Evolutionary conservation across 1,140 invertebrate genomes (phyloP).

Genomic region (Drosophila ananassae): DNA sequence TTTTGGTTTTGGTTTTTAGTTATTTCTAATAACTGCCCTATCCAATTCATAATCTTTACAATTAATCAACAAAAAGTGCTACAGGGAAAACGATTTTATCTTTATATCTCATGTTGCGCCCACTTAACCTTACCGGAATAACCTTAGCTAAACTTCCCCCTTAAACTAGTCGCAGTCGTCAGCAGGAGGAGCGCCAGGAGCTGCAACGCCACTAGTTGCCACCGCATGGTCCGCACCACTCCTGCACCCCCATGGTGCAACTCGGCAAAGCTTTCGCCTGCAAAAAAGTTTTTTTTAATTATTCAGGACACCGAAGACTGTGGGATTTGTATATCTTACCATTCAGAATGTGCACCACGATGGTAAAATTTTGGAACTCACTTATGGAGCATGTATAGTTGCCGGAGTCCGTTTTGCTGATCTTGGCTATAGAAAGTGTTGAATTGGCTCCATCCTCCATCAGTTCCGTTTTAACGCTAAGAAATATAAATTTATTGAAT

Average conservation of each 20-base stretch:
- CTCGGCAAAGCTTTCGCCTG: constrained; percentile 88
- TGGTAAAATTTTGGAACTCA: constrained; percentile 87
- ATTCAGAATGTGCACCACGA: constrained; percentile 90
- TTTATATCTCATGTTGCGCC: constrained; percentile 23
- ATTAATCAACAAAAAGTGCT: constrained; percentile 76
- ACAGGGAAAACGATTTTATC: constrained; percentile 31
- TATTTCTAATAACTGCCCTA: constrained; percentile 75
- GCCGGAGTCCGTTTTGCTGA: constrained; percentile 90
- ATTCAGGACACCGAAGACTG: background rate
- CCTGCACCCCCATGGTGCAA: constrained; percentile 85
- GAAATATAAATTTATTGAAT: constrained; percentile 5
- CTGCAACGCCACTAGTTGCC: constrained; percentile 32
- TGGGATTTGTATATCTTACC: constrained; percentile 84
- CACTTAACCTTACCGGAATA: constrained; percentile 59
- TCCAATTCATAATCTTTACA: constrained; percentile 70
- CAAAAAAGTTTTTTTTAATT: background rate
- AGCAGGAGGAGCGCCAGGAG: constrained; percentile 43
- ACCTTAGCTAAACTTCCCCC: constrained; percentile 41
- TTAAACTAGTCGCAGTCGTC: constrained; percentile 31
- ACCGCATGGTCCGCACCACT: constrained; percentile 14
- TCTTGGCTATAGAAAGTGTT: constrained; percentile 89
- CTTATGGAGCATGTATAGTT: constrained; percentile 91
- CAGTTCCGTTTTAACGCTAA: constrained; percentile 90
- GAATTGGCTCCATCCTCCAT: constrained; percentile 91
- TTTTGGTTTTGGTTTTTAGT: constrained; percentile 60